Base-by-base conservation (phyloP, 1,140 invertebrate species). In the Drosophila rhopaloa region DNA sequence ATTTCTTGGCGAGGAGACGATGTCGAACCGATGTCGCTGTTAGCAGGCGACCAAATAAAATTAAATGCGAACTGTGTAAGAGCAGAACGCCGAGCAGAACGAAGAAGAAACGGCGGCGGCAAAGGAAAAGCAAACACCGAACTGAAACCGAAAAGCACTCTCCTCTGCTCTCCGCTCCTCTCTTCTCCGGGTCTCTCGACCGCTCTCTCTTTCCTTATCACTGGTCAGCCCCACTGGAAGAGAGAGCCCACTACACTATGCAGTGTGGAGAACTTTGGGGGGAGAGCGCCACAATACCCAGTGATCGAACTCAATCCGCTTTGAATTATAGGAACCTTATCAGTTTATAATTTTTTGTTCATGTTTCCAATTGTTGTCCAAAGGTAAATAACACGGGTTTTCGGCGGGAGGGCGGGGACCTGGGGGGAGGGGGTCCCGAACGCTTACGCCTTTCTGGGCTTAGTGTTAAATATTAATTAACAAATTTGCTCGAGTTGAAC, bases 381-480 rank as follows among this genome's bases (percentile, higher is more conserved):
- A 38, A 65, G 44, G 71, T 72, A 76, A 76, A 76, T 76, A 76
- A 58, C 47, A 72, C 50, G 35, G 35, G 19, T 24, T 24, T 65
- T 19, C 35, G 5, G 44, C 37, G 29, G 66, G 4, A 4, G 8
- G 55, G 5, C 4, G 8, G 35, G 9, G 41, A 19, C 5, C 8
- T 0, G n/a, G 46, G n/a, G 46, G 11, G 16, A 9, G 38, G 40
- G 14, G 40, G 37, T 29, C 27, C 16, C 14, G 2, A 24, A 46
- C 19, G 66, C 51, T 51, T 44, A 51, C 32, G 44, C 41, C 59
- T 65, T 56, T 57, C 48, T 58, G 46, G 35, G 67, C 82, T 81
- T 51, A 70, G 82, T 75, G 81, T 85, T 75, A 71, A 67, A 71
- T 78, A 61, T 63, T 67, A 78, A 85, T 85, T 85, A 85, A 68